phyloP scores from a whole-genome alignment of 2,797 vertebrate genomes.

The Acanthurus leucopareius region DNA sequence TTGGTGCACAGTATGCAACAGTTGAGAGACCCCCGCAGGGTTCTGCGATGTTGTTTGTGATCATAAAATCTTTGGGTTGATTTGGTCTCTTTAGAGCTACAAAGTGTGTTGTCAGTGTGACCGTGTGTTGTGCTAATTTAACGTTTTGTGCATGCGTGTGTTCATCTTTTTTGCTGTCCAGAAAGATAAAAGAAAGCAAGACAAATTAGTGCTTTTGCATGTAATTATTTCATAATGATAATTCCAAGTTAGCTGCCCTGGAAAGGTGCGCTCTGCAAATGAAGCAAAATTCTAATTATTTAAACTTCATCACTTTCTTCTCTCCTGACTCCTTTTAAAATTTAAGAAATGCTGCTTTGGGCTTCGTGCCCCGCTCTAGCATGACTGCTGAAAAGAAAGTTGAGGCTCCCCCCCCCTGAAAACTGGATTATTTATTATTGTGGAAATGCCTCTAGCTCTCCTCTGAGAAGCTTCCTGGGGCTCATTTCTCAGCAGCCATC shows the following conservation, averaged over 20 bases:
- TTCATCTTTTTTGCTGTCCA: not conserved
- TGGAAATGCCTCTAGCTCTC: conserved; percentile 63
- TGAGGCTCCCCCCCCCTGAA: conserved; percentile 9
- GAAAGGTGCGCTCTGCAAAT: not conserved
- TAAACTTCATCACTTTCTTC: conserved; percentile 35
- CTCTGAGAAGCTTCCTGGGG: conserved; percentile 49
- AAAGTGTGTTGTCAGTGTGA: too few relatives aligned
- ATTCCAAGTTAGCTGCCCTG: not conserved
- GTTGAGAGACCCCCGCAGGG: conserved; percentile 3
- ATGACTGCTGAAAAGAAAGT: conserved; percentile 24
- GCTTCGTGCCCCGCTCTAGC: conserved; percentile 18
- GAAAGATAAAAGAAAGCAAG: conserved; percentile 1
- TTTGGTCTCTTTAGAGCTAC: not conserved
- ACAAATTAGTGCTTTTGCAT: conserved; percentile 10
- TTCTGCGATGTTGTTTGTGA: not conserved
- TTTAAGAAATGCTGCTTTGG: conserved; percentile 10
- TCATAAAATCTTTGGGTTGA: not conserved
- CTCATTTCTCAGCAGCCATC: conserved; percentile 55
- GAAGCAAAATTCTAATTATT: conserved; percentile 22
- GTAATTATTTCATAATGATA: not conserved
- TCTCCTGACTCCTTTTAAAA: not conserved
- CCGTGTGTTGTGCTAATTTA: not conserved
- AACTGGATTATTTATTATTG: conserved; percentile 70
- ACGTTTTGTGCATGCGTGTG: not conserved
- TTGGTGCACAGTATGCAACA: not conserved